phyloP scores from a whole-genome alignment of 2,113 vertebrate species.

The Myxocyprinus asiaticus region DNA sequence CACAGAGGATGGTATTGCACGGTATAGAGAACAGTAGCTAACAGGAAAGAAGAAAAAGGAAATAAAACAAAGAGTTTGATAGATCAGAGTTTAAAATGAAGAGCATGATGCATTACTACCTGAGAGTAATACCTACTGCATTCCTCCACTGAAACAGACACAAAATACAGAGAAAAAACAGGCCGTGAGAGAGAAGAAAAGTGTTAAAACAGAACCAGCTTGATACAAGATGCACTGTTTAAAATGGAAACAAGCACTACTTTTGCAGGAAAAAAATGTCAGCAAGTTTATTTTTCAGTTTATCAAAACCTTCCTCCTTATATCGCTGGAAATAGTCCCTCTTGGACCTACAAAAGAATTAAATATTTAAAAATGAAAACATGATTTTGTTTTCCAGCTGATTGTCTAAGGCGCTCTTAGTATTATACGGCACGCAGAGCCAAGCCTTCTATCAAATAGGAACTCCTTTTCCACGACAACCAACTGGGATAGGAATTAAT shows the following conservation, averaged over 20 bases:
- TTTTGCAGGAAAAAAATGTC: constrained; percentile 46
- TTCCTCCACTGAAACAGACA: constrained; percentile 73
- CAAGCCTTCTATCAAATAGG: constrained; percentile 84
- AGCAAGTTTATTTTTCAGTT: constrained; percentile 67
- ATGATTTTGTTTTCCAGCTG: constrained; percentile 78
- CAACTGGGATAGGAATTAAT: constrained; percentile 54
- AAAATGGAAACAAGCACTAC: constrained; percentile 14
- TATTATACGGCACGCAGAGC: constrained; percentile 79
- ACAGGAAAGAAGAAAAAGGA: constrained; percentile 55
- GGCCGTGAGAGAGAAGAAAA: constrained; percentile 60
- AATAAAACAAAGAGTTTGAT: constrained; percentile 45
- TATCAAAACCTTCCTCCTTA: constrained; percentile 81
- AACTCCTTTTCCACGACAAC: constrained; percentile 68
- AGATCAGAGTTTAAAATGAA: constrained; percentile 71
- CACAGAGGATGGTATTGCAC: constrained; percentile 99
- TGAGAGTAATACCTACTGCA: constrained; percentile 80
- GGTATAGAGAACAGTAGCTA: constrained; percentile 91
- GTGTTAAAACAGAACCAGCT: constrained; percentile 23
- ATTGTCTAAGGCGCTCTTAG: constrained; percentile 90
- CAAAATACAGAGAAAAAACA: constrained; percentile 68
- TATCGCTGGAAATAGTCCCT: constrained; percentile 81
- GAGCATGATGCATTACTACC: constrained; percentile 82
- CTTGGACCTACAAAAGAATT: constrained; percentile 73
- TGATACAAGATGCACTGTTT: constrained; percentile 27
- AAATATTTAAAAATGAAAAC: constrained; percentile 63